These are phyloP conservation scores for Megaptera novaeangliae DNA, from an alignment of 2,113 vertebrate genomes.

Conservation along the genomic window DNA sequence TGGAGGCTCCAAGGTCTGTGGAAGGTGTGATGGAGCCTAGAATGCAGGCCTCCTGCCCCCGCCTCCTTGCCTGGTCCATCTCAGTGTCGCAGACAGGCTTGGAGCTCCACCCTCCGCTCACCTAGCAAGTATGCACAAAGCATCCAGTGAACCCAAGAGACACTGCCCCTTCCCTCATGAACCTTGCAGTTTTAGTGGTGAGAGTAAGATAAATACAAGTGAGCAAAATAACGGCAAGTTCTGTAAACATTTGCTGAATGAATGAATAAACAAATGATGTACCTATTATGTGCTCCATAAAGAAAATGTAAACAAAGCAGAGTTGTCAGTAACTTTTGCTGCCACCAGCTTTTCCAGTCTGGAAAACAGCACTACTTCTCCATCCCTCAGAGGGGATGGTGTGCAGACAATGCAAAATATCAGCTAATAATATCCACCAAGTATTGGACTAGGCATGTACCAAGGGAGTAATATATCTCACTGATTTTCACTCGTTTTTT, in stretches of 20 bases:
- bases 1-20: background rate
- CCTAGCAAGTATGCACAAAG: background rate
- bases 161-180: background rate
- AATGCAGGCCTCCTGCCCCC: background rate
- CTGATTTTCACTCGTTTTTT: background rate
- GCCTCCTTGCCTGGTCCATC: background rate
- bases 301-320: background rate
- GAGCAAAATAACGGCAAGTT: background rate
- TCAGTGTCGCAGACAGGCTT: background rate
- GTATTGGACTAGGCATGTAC: background rate
- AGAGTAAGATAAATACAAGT: background rate
- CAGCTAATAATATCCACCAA: background rate
- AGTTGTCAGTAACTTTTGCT: background rate
- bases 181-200: background rate
- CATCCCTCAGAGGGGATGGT: background rate
- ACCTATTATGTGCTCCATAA: background rate
- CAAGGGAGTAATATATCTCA: background rate
- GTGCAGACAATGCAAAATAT: background rate
- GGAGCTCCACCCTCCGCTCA: background rate
- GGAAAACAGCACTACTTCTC: background rate
- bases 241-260: background rate
- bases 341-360: background rate
- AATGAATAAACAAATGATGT: background rate
- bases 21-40: background rate
- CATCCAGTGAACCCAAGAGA: background rate